Base-by-base conservation (phyloP, 1,140 invertebrate species). In the Rhyzopertha dominica region DNA sequence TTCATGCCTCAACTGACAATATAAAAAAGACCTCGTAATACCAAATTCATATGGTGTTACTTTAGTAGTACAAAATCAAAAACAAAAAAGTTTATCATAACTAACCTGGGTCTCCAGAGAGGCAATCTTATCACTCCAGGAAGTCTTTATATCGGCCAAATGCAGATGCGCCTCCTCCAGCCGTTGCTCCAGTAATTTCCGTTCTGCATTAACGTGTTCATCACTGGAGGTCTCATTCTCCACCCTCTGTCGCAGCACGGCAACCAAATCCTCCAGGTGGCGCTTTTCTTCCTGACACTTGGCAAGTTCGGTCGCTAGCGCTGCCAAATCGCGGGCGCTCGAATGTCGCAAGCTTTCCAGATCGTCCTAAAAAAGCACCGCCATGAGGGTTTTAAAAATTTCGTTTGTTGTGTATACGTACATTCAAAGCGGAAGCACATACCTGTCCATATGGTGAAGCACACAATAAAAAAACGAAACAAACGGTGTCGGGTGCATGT, bases 101-200 rank as follows among this genome's bases (percentile, higher is more conserved):
- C 46, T 64, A 25, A 86, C 83, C 74, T 93, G 87, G 4, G 85
- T 87, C 65, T 92, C 89, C 8, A 92, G 63, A 4, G 84, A 81
- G 4, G 86, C 80, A 51, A 92, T 91, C 63, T 91, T 89, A 17
- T 84, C 81, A 56, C 87, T 90, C 90, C 88, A 92, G 0, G 85
- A 87, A 1, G 85, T 87, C 62, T 92, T 92, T 47, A 92, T 88
- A 54, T 92, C 87, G 0, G 85, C 81, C 1, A 94, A 63, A 63
- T 91, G 87, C 47, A 91, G 71, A 59, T 90, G 84, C 0, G 85
- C 77, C 59, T 94, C 90, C 51, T 90, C 84, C 14, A 92, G 65
- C 51, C 86, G 81, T 30, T 85, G 73, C 53, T 89, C 82, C 3
- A 88, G 61, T 1, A 86, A 67, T 9, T 78, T 77, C 8, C 82